Evolutionary conservation across 2,113 vertebrate genomes (phyloP).

Genomic region (Phocoena phocoena): DNA sequence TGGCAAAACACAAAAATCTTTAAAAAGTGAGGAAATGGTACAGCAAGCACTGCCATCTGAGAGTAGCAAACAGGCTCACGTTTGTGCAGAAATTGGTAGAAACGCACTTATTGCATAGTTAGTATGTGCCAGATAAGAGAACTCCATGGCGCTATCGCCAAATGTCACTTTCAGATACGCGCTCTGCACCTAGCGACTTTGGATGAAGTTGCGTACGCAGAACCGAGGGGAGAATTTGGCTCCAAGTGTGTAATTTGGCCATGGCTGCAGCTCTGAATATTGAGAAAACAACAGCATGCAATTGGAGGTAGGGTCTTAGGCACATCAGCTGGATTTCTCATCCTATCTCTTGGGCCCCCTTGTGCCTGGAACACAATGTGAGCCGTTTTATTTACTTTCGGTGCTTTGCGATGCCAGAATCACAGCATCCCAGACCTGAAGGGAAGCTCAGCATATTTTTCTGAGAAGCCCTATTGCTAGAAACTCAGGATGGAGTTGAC

Average conservation of each 20-base stretch:
- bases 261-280: not conserved
- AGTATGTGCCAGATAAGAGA: not conserved
- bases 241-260: slow-evolving; percentile 29
- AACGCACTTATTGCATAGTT: not conserved
- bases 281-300: not conserved
- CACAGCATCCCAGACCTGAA: not conserved
- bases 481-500: slow-evolving; percentile 56
- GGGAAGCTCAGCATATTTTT: slow-evolving; percentile 43
- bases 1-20: slow-evolving; percentile 57
- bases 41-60: not conserved
- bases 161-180: not conserved
- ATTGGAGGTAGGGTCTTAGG: not conserved
- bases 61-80: not conserved
- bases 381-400: slow-evolving; percentile 51
- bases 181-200: not conserved
- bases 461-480: slow-evolving; percentile 40
- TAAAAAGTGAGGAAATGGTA: slow-evolving; percentile 28
- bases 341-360: not conserved
- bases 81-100: not conserved
- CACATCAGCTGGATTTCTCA: not conserved
- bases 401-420: not conserved
- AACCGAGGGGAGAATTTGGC: slow-evolving; percentile 35
- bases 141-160: not conserved
- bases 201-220: not conserved
- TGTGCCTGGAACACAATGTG: not conserved